phyloP scores from a whole-genome alignment of 2,797 vertebrate genomes.

The Sebastes hubbsi region DNA sequence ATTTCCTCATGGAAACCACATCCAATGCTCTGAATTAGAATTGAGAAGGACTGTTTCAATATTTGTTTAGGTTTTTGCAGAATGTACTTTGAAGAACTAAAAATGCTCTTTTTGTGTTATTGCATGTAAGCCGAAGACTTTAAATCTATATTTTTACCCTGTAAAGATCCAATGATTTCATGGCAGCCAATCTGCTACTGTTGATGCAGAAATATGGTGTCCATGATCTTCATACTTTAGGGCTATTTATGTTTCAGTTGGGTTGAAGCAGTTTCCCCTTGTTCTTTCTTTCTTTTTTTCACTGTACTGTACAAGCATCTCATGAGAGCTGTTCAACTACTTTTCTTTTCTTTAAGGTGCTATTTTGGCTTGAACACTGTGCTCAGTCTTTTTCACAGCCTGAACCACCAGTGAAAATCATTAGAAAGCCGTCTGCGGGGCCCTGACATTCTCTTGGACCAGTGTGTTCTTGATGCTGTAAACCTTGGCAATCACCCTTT shows the following conservation, averaged over 20 bases:
- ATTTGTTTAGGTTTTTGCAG: not conserved
- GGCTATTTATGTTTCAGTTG: not conserved
- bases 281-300: not conserved
- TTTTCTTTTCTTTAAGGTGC: slow-evolving; percentile 1
- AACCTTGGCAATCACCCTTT: slow-evolving; percentile 19
- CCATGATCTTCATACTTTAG: not conserved
- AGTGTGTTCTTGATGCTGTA: slow-evolving; percentile 6
- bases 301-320: not conserved
- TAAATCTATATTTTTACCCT: not conserved
- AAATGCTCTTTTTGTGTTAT: not conserved
- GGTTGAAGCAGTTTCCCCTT: not conserved
- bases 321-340: not conserved
- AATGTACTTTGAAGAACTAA: not conserved
- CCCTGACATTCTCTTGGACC: slow-evolving; percentile 36
- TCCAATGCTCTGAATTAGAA: not conserved
- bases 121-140: not conserved
- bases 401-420: slow-evolving; percentile 5
- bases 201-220: not conserved
- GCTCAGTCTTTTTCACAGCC: not conserved
- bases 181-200: not conserved
- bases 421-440: not conserved
- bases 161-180: not conserved
- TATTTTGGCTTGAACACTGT: not conserved
- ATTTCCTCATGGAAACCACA: not conserved
- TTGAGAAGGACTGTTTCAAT: not conserved